phyloP scores from a whole-genome alignment of 2,113 vertebrate species.

The Cricetomys ansorgei region DNA sequence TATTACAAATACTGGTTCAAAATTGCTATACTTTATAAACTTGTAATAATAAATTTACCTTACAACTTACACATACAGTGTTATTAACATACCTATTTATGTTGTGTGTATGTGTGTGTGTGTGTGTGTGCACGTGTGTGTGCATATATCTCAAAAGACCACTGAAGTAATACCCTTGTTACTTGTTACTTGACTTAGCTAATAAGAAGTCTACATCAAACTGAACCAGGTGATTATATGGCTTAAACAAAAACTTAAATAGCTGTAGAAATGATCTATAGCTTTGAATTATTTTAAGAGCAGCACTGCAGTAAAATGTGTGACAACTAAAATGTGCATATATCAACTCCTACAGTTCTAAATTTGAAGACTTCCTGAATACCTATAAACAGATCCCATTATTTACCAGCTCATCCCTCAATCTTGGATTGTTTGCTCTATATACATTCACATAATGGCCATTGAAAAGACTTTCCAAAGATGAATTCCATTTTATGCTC shows the following conservation, averaged over 20 bases:
- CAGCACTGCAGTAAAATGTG: background rate
- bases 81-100: background rate
- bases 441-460: background rate
- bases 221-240: background rate
- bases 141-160: background rate
- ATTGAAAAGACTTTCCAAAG: constrained; percentile 38
- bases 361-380: constrained; percentile 4
- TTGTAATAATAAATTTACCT: background rate
- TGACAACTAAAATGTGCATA: background rate
- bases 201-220: background rate
- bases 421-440: background rate
- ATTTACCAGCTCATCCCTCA: background rate
- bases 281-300: background rate
- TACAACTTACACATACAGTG: background rate
- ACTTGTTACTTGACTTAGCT: background rate
- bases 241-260: background rate
- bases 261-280: background rate
- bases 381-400: constrained; percentile 6
- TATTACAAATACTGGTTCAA: constrained; percentile 22
- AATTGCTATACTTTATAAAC: background rate
- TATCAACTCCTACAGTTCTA: background rate
- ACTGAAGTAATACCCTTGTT: background rate
- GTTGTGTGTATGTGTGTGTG: background rate
- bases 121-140: background rate
- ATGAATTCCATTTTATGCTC: constrained; percentile 60